These are phyloP conservation scores for Artibeus lituratus DNA, from an alignment of 2,797 vertebrate genomes.

Conservation along the genomic window DNA sequence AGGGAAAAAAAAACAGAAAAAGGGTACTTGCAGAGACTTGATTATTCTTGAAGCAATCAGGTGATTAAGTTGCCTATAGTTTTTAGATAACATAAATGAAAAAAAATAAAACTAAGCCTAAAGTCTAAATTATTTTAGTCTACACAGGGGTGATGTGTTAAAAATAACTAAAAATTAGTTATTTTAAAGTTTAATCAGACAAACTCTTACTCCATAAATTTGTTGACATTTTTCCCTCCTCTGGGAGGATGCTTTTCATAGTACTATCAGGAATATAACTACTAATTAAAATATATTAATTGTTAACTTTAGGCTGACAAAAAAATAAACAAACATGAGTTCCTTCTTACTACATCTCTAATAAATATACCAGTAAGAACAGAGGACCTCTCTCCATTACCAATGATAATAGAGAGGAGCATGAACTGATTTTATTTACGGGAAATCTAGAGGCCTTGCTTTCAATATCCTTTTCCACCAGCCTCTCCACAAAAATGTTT, in stretches of 20 bases:
- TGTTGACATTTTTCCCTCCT: neutral
- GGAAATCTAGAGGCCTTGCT: neutral
- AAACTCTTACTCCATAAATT: neutral
- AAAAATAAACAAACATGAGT: neutral
- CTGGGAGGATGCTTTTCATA: neutral
- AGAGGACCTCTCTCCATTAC: neutral
- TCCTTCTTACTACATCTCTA: neutral
- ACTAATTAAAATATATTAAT: neutral
- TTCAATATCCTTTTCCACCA: conserved; percentile 1
- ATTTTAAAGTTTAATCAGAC: neutral
- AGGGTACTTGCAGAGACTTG: neutral
- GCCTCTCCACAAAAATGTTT: neutral
- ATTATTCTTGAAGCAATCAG: neutral
- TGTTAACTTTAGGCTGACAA: neutral
- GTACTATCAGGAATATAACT: neutral
- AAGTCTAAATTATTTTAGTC: neutral
- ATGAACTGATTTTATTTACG: conserved; percentile 6
- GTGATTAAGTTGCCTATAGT: neutral
- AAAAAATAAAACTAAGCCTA: neutral
- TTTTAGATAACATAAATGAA: conserved; percentile 16
- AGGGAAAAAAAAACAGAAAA: neutral
- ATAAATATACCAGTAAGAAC: conserved; percentile 7
- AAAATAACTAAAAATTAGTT: neutral
- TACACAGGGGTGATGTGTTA: neutral
- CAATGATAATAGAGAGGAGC: neutral